Percentiles rank a stretch among this genome's conserved stretches.
Evolutionary conservation across 2,113 vertebrate species (phyloP).

Genomic region (Lichenostomus cassidix): DNA sequence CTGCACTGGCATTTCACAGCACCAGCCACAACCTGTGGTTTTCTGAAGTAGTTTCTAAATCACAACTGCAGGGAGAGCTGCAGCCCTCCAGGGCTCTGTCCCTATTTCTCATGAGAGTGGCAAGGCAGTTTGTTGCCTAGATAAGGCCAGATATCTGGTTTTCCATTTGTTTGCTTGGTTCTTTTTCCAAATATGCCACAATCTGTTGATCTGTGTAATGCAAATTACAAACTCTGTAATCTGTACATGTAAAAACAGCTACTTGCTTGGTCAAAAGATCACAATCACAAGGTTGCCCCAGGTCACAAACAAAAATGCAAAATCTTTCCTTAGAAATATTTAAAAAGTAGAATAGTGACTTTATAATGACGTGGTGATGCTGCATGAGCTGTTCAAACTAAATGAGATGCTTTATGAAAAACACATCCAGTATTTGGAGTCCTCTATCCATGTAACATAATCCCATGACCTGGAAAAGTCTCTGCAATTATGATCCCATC

Average conservation of each 20-base stretch:
- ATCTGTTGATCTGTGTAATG: neutral
- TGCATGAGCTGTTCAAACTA: neutral
- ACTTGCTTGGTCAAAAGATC: neutral
- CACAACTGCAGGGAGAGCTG: neutral
- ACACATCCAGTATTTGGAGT: neutral
- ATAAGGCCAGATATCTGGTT: neutral
- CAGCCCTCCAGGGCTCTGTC: neutral
- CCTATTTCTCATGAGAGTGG: neutral
- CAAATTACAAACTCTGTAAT: neutral
- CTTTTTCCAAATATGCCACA: neutral
- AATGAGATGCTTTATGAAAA: neutral
- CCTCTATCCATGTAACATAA: neutral
- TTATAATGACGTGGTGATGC: neutral
- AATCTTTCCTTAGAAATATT: neutral
- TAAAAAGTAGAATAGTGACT: neutral
- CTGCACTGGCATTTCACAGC: neutral
- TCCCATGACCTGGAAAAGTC: neutral
- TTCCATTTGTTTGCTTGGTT: neutral
- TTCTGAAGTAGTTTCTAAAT: neutral
- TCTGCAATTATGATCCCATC: neutral
- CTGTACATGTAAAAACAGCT: neutral
- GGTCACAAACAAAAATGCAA: neutral
- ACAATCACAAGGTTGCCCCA: neutral
- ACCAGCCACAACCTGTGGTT: neutral
- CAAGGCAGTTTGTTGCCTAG: neutral